A percentile compares a stretch with the other conserved stretches of the same genome.
phyloP scores from a whole-genome alignment of 1,140 invertebrate genomes.

The Gyrodactylus salaris region DNA sequence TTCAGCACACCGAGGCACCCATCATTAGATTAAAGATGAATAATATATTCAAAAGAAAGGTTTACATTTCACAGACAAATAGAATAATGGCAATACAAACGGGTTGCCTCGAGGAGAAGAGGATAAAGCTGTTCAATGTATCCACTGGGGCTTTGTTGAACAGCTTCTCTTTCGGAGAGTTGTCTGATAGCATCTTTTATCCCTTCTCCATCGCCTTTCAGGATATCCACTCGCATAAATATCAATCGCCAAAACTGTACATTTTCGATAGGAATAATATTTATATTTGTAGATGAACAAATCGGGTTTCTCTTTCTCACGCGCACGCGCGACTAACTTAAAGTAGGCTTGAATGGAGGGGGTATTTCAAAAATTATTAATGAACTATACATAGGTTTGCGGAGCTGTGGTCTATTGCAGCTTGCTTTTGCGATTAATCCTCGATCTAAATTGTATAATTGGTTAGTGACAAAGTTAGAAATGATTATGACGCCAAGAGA shows the following conservation, averaged over 20 bases:
- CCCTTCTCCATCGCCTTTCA: not conserved
- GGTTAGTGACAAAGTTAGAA: too few relatives aligned
- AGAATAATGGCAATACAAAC: not conserved
- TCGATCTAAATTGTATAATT: too few relatives aligned
- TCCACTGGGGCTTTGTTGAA: not conserved
- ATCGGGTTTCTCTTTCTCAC: too few relatives aligned
- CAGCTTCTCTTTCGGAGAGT: not conserved
- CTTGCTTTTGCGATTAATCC: too few relatives aligned
- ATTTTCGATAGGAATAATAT: not conserved
- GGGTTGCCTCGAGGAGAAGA: not conserved
- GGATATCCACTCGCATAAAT: not conserved
- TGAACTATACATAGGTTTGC: too few relatives aligned
- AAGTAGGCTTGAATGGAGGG: too few relatives aligned
- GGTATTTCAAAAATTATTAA: too few relatives aligned
- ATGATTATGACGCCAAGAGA: too few relatives aligned
- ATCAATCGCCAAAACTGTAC: not conserved
- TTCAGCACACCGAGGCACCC: not conserved
- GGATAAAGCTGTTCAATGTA: not conserved
- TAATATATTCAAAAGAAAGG: not conserved
- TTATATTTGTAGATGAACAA: not conserved
- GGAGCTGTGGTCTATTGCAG: too few relatives aligned
- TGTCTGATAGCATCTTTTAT: not conserved
- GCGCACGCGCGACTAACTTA: too few relatives aligned
- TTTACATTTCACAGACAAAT: not conserved
- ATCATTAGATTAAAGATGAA: too few relatives aligned